Base-by-base conservation (phyloP, 2,888 invertebrate species). In the Clanis bilineata region DNA sequence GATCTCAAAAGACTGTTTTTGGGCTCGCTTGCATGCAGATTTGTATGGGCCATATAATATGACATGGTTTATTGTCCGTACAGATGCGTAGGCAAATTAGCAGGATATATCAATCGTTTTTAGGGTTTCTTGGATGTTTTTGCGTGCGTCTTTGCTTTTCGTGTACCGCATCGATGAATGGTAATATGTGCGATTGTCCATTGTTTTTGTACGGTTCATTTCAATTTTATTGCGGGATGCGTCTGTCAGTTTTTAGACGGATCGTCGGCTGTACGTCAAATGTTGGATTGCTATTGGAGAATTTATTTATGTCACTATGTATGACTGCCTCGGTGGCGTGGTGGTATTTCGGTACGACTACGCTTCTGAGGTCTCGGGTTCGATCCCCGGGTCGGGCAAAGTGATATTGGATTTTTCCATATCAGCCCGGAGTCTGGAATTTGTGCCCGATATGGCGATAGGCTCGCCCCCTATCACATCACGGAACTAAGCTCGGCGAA, bases 51-150 rank as follows among this genome's bases (percentile, higher is more conserved):
- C 71, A 85, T 85, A 85, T 82, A 85, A 90, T 90, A 90, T 91
- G 90, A 89, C 90, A 86, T 87, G 86, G 86, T 87, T 89, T 87
- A 89, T 88, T 88, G 85, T 78, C 71, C 69, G 72, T 72, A 72
- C 74, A 77, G 74, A 76, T 69, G 76, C 80, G 77, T 80, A 88
- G 84, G 83, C 88, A 90, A 91, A 91, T 91, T 91, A 91, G 90
- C 80, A 83, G 91, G 91, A 91, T 90, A 90, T 89, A 85, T 89
- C 90, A 88, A 89, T 91, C 90, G 84, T 68, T 70, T 74, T 76
- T 64, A 67, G 62, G 62, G 67, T 62, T 81, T 79, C 79, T 85
- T 86, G 78, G 41, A 71, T 72, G 66, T 69, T 69, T 72, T 71
- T 72, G 72, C 64, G 62, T 65, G 65, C 61, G 58, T 60, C 63